Evolutionary conservation across 2,113 vertebrate genomes (phyloP).

Genomic region (Calidris pugnax): DNA sequence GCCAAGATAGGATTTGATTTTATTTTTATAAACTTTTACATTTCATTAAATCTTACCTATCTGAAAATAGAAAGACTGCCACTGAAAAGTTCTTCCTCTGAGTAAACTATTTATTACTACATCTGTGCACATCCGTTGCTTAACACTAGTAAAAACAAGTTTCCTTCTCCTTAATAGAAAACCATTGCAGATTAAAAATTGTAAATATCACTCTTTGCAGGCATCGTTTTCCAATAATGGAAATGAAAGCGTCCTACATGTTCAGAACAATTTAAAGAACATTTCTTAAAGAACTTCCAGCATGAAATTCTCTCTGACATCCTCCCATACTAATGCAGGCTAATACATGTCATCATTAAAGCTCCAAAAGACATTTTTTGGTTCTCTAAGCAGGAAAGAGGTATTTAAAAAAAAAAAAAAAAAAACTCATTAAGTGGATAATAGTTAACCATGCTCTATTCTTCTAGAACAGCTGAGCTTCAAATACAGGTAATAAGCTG

Average conservation of each 20-base stretch:
- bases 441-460: background rate
- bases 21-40: background rate
- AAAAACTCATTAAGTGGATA: background rate
- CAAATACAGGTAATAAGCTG: background rate
- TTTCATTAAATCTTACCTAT: background rate
- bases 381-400: background rate
- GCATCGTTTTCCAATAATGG: background rate
- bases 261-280: background rate
- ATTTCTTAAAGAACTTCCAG: background rate
- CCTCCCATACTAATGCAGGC: background rate
- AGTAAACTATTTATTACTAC: background rate
- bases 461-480: background rate
- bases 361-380: background rate
- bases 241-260: background rate
- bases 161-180: background rate
- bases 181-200: background rate
- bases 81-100: background rate
- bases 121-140: background rate
- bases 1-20: background rate
- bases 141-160: background rate
- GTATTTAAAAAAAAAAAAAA: background rate
- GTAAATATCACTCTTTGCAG: background rate
- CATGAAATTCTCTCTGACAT: background rate
- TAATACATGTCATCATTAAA: background rate
- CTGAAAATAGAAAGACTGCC: background rate